Percentiles rank a stretch among this genome's conserved stretches.
Conservation (phyloP, 2,113 vertebrate species). For the Shinisaurus crocodilurus region DNA sequence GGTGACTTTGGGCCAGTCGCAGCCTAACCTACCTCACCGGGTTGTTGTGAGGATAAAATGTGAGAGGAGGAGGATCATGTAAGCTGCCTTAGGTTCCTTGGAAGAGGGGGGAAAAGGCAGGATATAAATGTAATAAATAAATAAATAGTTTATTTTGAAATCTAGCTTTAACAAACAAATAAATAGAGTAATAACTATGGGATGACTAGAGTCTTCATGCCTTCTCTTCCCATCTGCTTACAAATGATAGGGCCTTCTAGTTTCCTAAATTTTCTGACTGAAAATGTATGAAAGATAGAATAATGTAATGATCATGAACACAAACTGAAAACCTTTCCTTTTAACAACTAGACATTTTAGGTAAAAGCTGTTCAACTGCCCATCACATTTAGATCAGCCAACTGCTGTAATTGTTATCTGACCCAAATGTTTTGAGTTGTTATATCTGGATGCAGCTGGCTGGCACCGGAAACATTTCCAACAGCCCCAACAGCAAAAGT, state of each 20-base stretch:
- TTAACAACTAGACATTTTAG: conserved; percentile 38
- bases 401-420: not conserved
- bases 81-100: too few relatives aligned
- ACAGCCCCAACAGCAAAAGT: conserved; percentile 24
- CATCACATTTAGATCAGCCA: not conserved
- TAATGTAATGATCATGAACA: not conserved
- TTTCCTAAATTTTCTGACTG: not conserved
- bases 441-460: conserved; percentile 51
- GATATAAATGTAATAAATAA: too few relatives aligned
- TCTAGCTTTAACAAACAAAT: not conserved
- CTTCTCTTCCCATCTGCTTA: not conserved
- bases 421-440: conserved; percentile 7
- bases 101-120: too few relatives aligned
- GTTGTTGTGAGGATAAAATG: too few relatives aligned
- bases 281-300: not conserved
- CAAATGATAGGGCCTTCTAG: not conserved
- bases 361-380: conserved; percentile 15
- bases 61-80: too few relatives aligned
- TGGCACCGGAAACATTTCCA: conserved; percentile 47
- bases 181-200: not conserved
- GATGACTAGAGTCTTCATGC: not conserved
- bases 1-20: too few relatives aligned
- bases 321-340: conserved; percentile 10
- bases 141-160: not conserved
- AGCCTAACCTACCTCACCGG: too few relatives aligned